Percentiles rank a stretch among this genome's conserved stretches.
phyloP scores from a whole-genome alignment of 2,797 vertebrate species.

The Bufotes viridis region DNA sequence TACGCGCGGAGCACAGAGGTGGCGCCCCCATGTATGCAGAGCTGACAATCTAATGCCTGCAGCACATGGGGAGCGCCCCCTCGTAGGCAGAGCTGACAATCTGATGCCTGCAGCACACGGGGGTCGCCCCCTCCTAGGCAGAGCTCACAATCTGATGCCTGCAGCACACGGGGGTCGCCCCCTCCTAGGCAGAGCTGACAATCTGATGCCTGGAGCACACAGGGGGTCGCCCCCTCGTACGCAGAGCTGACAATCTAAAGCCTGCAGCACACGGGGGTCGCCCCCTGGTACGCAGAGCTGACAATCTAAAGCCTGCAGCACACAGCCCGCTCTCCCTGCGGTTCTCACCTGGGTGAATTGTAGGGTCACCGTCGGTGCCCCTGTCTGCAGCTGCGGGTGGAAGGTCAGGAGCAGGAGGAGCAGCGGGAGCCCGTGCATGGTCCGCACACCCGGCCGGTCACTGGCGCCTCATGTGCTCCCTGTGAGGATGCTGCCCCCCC shows the following conservation, averaged over 20 bases:
- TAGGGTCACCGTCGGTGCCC: conserved; percentile 27
- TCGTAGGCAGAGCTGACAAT: neutral
- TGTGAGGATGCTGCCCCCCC: conserved; percentile 24
- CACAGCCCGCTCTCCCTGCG: too few relatives aligned
- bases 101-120: neutral
- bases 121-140: too few relatives aligned
- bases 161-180: too few relatives aligned
- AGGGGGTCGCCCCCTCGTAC: neutral
- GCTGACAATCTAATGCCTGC: conserved; percentile 24
- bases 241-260: conserved; percentile 32
- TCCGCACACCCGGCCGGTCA: conserved; percentile 26
- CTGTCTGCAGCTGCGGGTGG: neutral
- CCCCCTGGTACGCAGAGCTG: too few relatives aligned
- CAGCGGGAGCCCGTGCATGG: conserved; percentile 9
- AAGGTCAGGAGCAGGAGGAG: conserved; percentile 43
- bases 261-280: neutral
- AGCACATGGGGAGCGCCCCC: neutral
- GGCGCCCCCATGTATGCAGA: neutral
- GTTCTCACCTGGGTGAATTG: conserved; percentile 14
- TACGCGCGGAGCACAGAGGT: neutral
- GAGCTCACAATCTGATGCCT: neutral
- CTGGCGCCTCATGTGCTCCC: conserved; percentile 7
- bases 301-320: too few relatives aligned
- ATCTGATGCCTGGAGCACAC: neutral
- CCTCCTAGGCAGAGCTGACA: conserved; percentile 24